Base-by-base conservation (phyloP, 2,113 vertebrate genomes). In the Zosterops lateralis region DNA sequence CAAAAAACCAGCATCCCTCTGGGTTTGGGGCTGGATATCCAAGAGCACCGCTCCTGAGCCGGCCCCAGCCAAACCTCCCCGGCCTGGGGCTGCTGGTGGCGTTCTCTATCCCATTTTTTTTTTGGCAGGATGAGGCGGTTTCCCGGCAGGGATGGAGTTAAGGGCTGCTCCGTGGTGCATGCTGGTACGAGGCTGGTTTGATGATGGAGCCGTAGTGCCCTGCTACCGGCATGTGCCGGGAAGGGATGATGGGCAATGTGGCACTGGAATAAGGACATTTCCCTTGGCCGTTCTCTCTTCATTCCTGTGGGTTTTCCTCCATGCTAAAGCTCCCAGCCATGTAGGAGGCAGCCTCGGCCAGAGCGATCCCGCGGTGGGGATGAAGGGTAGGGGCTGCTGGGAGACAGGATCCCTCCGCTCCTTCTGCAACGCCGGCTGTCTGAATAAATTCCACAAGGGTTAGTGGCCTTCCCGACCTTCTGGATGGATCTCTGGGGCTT, bases 301-400 rank as follows among this genome's bases (percentile, higher is more conserved):
- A 2, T 62, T 17, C 3, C 87, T 3, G 10, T 17, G 83, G 53
- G 62, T 45, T n/a, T 31, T 25, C 17, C 29, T 28, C 32, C 90
- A 26, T 54, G 70, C 72, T n/a, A 60, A 32, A 36, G 65, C 87
- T 64, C 6, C 24, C 65, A 74, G 84, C 92, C 95, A 98, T 98
- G 98, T 97, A 98, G 97, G 81, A 56, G 91, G 81, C 64, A 70
- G 95, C 94, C 90, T 96, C 96, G 61, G 89, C 95, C 72, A 77
- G 77, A 91, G 94, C 97, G 89, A 45, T 75, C 96, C 96, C 29
- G 95, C 98, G 77, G 96, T 97, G 96, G 98, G 98, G 94, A 99
- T 99, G 99, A 99, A 99, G 98, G 98, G 98, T 95, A 98, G 98
- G 97, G 98, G 98, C 97, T 99, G 99, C 98, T 99, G 98, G 99